Conservation (phyloP, 2,797 vertebrate genomes). For the Hemitrygon akajei region DNA sequence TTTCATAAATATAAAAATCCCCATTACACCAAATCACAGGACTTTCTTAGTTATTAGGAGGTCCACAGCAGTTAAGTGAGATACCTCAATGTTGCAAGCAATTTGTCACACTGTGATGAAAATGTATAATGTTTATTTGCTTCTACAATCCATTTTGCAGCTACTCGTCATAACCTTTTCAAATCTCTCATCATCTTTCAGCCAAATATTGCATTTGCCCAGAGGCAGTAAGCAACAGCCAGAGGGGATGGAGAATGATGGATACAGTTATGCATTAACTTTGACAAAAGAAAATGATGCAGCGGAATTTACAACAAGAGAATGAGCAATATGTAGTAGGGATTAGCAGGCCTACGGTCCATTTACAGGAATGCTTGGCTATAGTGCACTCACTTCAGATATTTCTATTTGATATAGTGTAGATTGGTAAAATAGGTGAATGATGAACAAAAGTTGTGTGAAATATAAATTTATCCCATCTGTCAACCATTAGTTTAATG, state of each 20-base stretch:
- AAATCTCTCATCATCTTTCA: neutral
- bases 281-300: conserved; percentile 5
- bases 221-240: neutral
- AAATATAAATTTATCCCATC: neutral
- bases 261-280: neutral
- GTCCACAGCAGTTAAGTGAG: neutral
- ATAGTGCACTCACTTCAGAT: neutral
- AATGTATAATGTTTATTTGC: neutral
- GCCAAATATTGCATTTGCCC: neutral
- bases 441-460: neutral
- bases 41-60: neutral
- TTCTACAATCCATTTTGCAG: neutral
- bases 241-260: neutral
- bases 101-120: neutral
- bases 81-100: neutral
- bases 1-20: neutral
- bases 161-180: neutral
- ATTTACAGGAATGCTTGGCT: neutral
- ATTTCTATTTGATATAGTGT: neutral
- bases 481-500: neutral
- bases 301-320: neutral
- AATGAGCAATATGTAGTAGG: neutral
- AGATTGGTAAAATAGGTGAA: neutral
- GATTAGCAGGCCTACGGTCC: neutral
- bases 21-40: neutral